Conservation (phyloP, 2,113 vertebrate genomes). For the Grus americana region DNA sequence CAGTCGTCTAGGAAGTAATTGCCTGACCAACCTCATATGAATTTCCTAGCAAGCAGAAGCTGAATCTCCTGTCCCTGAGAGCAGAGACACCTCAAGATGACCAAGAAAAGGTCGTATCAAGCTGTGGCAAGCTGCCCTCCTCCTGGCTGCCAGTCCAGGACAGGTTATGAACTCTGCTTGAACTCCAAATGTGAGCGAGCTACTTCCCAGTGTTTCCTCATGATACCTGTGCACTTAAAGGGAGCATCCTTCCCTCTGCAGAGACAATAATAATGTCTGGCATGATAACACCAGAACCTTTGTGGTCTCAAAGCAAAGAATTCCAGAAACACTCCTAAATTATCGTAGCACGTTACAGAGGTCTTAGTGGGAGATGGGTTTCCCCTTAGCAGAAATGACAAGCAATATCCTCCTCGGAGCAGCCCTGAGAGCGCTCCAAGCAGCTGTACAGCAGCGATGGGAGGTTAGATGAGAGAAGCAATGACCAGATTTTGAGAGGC, state of each 20-base stretch:
- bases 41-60: background rate
- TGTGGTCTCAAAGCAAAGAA: background rate
- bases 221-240: background rate
- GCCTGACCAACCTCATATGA: background rate
- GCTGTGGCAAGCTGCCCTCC: background rate
- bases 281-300: background rate
- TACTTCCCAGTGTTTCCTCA: background rate
- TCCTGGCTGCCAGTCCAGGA: background rate
- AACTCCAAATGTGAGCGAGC: background rate
- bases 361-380: background rate
- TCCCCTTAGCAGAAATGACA: background rate
- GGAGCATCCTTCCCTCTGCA: background rate
- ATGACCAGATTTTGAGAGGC: background rate
- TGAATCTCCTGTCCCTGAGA: background rate
- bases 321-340: background rate
- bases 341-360: background rate
- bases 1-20: background rate
- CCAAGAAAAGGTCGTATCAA: background rate
- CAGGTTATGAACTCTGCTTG: background rate
- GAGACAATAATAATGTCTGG: background rate
- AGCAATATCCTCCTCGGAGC: background rate
- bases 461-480: background rate
- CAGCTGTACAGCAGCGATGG: background rate
- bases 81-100: background rate
- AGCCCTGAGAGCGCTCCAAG: background rate